These are phyloP conservation scores for Lepidocyrtinus sp. DNA, from an alignment of 2,888 invertebrate genomes.

Conservation along the genomic window DNA sequence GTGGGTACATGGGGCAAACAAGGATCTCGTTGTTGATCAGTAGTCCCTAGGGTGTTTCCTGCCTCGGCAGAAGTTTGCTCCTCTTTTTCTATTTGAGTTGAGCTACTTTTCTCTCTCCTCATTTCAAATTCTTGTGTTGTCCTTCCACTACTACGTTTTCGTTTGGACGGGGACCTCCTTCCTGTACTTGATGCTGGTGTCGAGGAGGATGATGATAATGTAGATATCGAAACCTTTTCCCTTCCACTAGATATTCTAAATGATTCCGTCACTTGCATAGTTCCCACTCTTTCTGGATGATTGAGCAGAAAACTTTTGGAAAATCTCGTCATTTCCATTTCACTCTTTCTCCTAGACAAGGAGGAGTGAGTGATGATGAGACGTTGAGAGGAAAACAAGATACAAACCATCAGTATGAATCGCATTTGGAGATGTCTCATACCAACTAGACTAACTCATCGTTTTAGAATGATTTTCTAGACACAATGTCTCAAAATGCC, in stretches of 20 bases:
- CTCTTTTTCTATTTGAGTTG: slow-evolving; percentile 17
- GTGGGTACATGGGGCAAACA: slow-evolving; percentile 45
- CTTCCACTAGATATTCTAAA: slow-evolving; percentile 39
- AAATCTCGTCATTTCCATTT: slow-evolving; percentile 59
- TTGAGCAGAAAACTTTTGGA: slow-evolving; percentile 52
- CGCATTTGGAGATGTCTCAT: slow-evolving; percentile 55
- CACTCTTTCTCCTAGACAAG: slow-evolving; percentile 43
- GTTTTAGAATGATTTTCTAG: no score
- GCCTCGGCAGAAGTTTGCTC: slow-evolving; percentile 39
- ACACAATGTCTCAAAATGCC: slow-evolving; percentile 26
- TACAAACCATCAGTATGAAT: slow-evolving; percentile 53
- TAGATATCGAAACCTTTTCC: slow-evolving; percentile 48
- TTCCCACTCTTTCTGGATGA: slow-evolving; percentile 50
- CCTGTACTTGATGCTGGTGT: slow-evolving; percentile 19
- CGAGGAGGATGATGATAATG: slow-evolving; percentile 49
- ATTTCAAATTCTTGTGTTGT: slow-evolving; percentile 56
- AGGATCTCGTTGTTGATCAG: slow-evolving; percentile 53
- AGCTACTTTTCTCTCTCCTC: slow-evolving; percentile 40
- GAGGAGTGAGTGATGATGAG: slow-evolving; percentile 32
- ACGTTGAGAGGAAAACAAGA: slow-evolving; percentile 35
- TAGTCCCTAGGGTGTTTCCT: slow-evolving; percentile 51
- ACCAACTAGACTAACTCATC: slow-evolving; percentile 40
- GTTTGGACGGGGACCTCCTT: slow-evolving; percentile 15
- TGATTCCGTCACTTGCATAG: slow-evolving; percentile 55
- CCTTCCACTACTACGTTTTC: slow-evolving; percentile 39